Evolutionary conservation across 2,888 invertebrate species (phyloP).

Genomic region (Ectropis crepuscularia): DNA sequence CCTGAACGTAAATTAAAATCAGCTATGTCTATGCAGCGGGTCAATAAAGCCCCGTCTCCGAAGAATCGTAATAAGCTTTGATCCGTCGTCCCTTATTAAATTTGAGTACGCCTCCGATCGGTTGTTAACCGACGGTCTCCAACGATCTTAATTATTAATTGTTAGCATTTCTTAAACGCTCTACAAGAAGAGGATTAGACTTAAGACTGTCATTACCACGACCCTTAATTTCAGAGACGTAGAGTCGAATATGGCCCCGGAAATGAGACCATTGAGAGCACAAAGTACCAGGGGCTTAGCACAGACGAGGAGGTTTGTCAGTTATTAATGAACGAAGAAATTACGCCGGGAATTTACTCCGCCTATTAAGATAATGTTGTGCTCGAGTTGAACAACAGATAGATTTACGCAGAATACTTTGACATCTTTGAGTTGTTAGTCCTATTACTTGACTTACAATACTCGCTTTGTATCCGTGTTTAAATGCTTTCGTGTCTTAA

Average conservation of each 20-base stretch:
- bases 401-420: constrained; percentile 34
- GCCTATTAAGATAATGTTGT: constrained; percentile 58
- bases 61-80: constrained; percentile 25
- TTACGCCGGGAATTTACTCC: constrained; percentile 59
- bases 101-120: constrained; percentile 41
- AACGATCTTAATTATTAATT: constrained; percentile 53
- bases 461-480: constrained; percentile 21
- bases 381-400: constrained; percentile 45
- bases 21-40: neutral
- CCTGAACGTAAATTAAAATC: neutral
- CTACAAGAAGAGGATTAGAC: constrained; percentile 46
- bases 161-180: constrained; percentile 51
- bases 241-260: constrained; percentile 52
- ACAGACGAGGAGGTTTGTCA: constrained; percentile 62
- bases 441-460: constrained; percentile 29
- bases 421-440: constrained; percentile 35
- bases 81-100: constrained; percentile 33
- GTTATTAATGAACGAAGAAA: constrained; percentile 70
- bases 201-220: constrained; percentile 31
- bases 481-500: constrained; percentile 10
- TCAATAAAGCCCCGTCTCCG: constrained; percentile 5
- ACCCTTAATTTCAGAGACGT: constrained; percentile 48
- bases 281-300: constrained; percentile 56
- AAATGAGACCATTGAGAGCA: constrained; percentile 34
- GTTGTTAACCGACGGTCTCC: constrained; percentile 44